These are phyloP conservation scores for Heteractis magnifica DNA, from an alignment of 92 coral and sea anemone genomes.

Conservation along the genomic window DNA sequence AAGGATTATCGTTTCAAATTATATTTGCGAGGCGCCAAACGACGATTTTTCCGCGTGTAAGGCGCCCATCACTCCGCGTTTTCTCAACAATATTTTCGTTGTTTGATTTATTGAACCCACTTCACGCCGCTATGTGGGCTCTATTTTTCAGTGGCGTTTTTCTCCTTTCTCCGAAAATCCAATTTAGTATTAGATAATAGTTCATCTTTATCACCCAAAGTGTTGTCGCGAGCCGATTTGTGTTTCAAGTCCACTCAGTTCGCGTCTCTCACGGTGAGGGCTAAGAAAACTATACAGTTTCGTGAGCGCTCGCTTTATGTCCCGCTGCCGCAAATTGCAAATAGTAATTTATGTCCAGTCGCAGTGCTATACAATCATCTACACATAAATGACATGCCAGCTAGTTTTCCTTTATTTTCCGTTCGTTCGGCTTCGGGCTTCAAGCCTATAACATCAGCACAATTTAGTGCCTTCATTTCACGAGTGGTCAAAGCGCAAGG, in stretches of 20 bases:
- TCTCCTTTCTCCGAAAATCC: too few relatives aligned
- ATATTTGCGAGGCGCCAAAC: slow-evolving; percentile 14
- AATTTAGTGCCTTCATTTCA: slow-evolving; percentile 19
- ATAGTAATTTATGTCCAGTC: slow-evolving; percentile 16
- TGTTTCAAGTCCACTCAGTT: neutral
- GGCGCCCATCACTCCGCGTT: slow-evolving; percentile 16
- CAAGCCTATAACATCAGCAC: slow-evolving; percentile 9
- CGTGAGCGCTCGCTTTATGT: slow-evolving; percentile 8
- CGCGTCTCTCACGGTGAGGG: slow-evolving; percentile 13
- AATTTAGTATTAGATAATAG: slow-evolving; percentile 19
- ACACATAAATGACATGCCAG: slow-evolving; percentile 19
- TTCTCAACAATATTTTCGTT: slow-evolving; percentile 10
- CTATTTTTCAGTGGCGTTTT: slow-evolving; percentile 45
- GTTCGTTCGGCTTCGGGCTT: slow-evolving; percentile 14
- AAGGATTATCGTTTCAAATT: slow-evolving; percentile 18
- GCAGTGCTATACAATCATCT: slow-evolving; percentile 20
- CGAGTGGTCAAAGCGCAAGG: slow-evolving; percentile 17
- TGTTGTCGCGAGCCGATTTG: neutral
- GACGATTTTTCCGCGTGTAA: slow-evolving; percentile 10
- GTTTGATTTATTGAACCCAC: slow-evolving; percentile 29
- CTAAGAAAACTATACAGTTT: slow-evolving; percentile 12
- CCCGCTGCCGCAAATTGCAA: slow-evolving; percentile 1
- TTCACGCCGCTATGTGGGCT: slow-evolving; percentile 44
- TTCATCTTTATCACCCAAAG: neutral
- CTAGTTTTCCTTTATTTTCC: slow-evolving; percentile 21